phyloP scores from a whole-genome alignment of 2,113 vertebrate genomes.

The Miniopterus natalensis region DNA sequence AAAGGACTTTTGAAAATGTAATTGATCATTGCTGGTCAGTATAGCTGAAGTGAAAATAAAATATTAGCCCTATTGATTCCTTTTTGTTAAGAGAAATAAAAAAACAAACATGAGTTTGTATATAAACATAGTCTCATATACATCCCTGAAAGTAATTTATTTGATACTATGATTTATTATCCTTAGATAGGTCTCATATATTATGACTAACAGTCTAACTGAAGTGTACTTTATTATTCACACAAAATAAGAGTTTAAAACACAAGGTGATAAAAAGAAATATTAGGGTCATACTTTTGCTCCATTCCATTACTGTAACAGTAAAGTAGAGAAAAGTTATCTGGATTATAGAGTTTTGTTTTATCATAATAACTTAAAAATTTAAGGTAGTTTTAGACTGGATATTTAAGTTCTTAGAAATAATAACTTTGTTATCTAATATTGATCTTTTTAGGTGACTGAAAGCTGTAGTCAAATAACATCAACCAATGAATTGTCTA shows the following conservation, averaged over 20 bases:
- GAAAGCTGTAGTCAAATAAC: background rate
- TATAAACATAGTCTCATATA: background rate
- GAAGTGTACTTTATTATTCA: background rate
- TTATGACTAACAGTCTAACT: background rate
- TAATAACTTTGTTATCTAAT: background rate
- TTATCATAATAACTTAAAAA: background rate
- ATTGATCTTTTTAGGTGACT: background rate
- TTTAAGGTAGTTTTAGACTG: background rate
- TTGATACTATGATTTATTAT: background rate
- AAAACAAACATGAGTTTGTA: background rate
- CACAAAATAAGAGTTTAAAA: conserved; percentile 4
- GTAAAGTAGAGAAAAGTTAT: background rate
- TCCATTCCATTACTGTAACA: background rate
- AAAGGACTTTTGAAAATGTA: background rate
- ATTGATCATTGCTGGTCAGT: background rate
- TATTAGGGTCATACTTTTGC: background rate
- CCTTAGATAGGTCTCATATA: background rate
- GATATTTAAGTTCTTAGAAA: background rate
- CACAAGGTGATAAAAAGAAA: background rate
- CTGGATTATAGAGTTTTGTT: background rate
- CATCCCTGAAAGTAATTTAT: background rate
- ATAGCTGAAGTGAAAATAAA: conserved; percentile 15
- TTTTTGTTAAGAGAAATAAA: background rate
- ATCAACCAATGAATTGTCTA: background rate
- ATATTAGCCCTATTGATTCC: background rate